A percentile compares a stretch with the other conserved stretches of the same genome.
phyloP scores from a whole-genome alignment of 1,140 invertebrate species.

The Drosophila pseudoananassae region DNA sequence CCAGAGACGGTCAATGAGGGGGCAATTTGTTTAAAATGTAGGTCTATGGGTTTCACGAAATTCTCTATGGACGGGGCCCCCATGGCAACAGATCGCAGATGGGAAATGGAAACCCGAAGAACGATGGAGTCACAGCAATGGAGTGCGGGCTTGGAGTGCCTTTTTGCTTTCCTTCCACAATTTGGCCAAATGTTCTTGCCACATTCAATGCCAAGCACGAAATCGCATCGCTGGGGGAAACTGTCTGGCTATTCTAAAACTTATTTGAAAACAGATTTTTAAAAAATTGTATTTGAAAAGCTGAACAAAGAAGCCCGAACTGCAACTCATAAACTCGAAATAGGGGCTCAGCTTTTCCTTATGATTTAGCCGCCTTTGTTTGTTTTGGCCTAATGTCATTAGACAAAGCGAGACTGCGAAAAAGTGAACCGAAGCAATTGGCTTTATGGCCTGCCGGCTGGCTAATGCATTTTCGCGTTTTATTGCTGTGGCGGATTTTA shows the following conservation, averaged over 20 bases:
- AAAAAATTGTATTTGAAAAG: not conserved
- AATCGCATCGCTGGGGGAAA: slow-evolving; percentile 54
- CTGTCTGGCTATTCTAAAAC: not conserved
- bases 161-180: slow-evolving; percentile 56
- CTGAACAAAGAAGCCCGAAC: slow-evolving; percentile 22
- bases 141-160: slow-evolving; percentile 11
- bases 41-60: slow-evolving; percentile 83
- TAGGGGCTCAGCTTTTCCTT: slow-evolving; percentile 13
- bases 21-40: slow-evolving; percentile 83
- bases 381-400: slow-evolving; percentile 65
- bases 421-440: slow-evolving; percentile 62
- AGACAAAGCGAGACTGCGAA: slow-evolving; percentile 22
- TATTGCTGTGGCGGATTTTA: slow-evolving; percentile 46
- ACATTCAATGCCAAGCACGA: slow-evolving; percentile 58
- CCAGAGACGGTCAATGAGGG: slow-evolving; percentile 16
- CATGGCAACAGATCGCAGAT: slow-evolving; percentile 47
- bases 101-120: slow-evolving; percentile 9
- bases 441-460: slow-evolving; percentile 39
- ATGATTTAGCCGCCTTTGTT: slow-evolving; percentile 13
- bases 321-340: slow-evolving; percentile 66
- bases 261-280: not conserved
- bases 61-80: slow-evolving; percentile 54
- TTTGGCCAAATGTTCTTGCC: slow-evolving; percentile 53
- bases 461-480: slow-evolving; percentile 64
- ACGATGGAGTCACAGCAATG: not conserved